Percentiles rank a stretch among this genome's conserved stretches.
Conservation (phyloP, 2,888 invertebrate species). For the Lepidochrysops patricia region DNA sequence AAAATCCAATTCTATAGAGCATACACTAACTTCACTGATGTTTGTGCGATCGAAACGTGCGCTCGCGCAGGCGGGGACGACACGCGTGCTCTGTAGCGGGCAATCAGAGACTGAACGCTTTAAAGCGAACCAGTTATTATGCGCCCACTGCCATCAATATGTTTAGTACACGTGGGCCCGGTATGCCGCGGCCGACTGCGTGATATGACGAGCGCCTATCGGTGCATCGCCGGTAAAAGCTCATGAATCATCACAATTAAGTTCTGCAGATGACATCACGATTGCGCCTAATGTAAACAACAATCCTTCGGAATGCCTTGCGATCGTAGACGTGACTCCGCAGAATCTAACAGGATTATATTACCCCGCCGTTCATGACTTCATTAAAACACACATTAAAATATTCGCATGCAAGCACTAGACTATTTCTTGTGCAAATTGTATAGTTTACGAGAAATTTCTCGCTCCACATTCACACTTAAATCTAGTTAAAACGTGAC, state of each 20-base stretch:
- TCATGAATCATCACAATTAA: conserved; percentile 67
- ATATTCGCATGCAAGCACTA: background rate
- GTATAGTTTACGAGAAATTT: background rate
- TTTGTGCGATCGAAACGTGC: conserved; percentile 26
- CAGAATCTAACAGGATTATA: background rate
- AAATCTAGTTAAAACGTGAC: background rate
- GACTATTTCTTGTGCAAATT: background rate
- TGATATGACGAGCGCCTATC: conserved; percentile 57
- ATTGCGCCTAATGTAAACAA: conserved; percentile 47
- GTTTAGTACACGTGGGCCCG: conserved; percentile 64
- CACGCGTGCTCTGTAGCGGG: conserved; percentile 53
- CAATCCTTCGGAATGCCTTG: conserved; percentile 11
- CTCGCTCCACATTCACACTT: background rate
- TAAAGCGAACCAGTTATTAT: conserved; percentile 65
- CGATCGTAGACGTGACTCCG: background rate
- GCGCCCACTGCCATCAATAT: conserved; percentile 68
- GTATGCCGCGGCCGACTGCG: conserved; percentile 35
- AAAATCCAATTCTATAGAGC: conserved; percentile 34
- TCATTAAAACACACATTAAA: background rate
- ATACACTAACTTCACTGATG: conserved; percentile 45
- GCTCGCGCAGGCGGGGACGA: conserved; percentile 46
- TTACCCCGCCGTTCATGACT: background rate
- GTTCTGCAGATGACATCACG: conserved; percentile 62
- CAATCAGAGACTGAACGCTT: conserved; percentile 66
- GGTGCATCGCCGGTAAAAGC: conserved; percentile 67